phyloP scores from a whole-genome alignment of 2,888 invertebrate genomes.

The Operophtera brumata region DNA sequence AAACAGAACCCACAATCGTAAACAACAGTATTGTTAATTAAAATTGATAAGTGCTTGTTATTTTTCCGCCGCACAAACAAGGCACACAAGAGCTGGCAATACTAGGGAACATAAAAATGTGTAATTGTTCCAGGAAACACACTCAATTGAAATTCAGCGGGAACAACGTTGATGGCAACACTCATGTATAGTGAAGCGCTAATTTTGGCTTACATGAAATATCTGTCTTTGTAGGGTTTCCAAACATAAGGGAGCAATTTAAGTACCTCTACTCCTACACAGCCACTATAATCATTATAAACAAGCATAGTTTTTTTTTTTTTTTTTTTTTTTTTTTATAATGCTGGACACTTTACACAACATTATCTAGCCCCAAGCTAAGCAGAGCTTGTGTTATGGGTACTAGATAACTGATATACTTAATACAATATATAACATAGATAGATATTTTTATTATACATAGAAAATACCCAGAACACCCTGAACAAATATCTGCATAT shows the following conservation, averaged over 20 bases:
- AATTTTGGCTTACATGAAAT: constrained; percentile 49
- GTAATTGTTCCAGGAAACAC: constrained; percentile 22
- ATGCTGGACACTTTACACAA: too few relatives aligned
- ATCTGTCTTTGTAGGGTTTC: constrained; percentile 26
- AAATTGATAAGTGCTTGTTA: constrained; percentile 18
- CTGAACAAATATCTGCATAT: too few relatives aligned
- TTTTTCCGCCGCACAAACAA: constrained; percentile 11
- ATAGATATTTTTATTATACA: too few relatives aligned
- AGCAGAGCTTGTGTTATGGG: too few relatives aligned
- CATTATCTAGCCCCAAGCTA: too few relatives aligned
- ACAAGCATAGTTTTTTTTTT: too few relatives aligned
- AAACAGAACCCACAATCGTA: not conserved
- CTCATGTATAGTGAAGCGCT: constrained; percentile 43
- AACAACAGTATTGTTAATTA: constrained; percentile 15
- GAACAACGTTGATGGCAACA: constrained; percentile 32
- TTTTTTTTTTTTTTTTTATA: too few relatives aligned
- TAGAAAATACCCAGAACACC: too few relatives aligned
- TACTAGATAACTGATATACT: too few relatives aligned
- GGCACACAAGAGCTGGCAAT: constrained; percentile 22
- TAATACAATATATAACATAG: too few relatives aligned
- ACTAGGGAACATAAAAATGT: constrained; percentile 22
- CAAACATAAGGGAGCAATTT: not conserved
- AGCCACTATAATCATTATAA: too few relatives aligned
- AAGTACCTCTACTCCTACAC: not conserved
- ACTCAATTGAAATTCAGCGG: constrained; percentile 27